Conservation (phyloP, 1,140 invertebrate genomes). For the Amyelois transitella region DNA sequence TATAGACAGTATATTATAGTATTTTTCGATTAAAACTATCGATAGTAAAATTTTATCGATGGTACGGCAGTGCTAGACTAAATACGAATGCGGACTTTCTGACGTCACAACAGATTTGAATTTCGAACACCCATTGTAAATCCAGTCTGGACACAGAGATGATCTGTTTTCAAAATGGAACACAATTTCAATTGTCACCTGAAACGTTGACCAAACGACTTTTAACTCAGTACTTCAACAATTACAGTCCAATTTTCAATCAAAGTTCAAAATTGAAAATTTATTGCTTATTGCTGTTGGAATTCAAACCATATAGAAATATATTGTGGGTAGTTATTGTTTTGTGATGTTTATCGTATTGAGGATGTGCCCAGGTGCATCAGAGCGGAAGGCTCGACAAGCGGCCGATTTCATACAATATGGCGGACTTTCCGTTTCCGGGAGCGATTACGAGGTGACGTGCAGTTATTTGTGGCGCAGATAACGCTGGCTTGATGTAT, state of each 20-base stretch:
- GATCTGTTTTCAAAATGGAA: slow-evolving; percentile 50
- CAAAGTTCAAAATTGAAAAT: slow-evolving; percentile 13
- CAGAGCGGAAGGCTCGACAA: slow-evolving; percentile 62
- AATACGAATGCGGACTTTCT: slow-evolving; percentile 18
- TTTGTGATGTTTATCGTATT: slow-evolving; percentile 28
- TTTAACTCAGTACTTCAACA: slow-evolving; percentile 24
- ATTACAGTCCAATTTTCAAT: slow-evolving; percentile 19
- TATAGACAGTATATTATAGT: too few species aligned
- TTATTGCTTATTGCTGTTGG: background rate
- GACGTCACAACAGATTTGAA: slow-evolving; percentile 11
- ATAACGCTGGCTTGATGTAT: slow-evolving; percentile 9
- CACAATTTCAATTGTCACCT: slow-evolving; percentile 60
- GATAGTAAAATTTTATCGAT: too few species aligned
- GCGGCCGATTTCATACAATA: slow-evolving; percentile 61
- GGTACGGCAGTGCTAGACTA: too few species aligned
- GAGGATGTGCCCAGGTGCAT: slow-evolving; percentile 57
- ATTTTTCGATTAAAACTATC: too few species aligned
- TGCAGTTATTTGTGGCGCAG: slow-evolving; percentile 24
- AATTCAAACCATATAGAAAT: slow-evolving; percentile 6
- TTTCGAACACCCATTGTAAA: slow-evolving; percentile 12
- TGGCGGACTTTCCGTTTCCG: slow-evolving; percentile 61
- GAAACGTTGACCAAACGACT: slow-evolving; percentile 24
- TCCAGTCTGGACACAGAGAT: slow-evolving; percentile 35
- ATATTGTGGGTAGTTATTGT: background rate
- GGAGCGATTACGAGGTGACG: slow-evolving; percentile 47